Percentiles rank a stretch among this genome's conserved stretches.
These are phyloP conservation scores for Anastatus disparis DNA, from an alignment of 1,140 invertebrate genomes.

Conservation along the genomic window DNA sequence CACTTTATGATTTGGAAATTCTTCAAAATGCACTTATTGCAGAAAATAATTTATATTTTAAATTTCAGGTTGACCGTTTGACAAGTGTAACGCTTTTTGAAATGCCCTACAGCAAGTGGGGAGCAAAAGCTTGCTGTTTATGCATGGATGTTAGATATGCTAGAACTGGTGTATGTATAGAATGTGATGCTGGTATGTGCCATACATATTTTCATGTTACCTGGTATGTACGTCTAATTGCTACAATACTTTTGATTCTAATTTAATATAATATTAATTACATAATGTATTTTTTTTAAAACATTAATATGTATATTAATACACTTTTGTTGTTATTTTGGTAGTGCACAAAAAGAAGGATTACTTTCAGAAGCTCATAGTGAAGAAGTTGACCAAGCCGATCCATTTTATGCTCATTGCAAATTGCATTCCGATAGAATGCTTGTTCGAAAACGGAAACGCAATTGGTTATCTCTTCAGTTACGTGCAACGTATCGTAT, in stretches of 20 bases:
- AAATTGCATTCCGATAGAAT: conserved; percentile 90
- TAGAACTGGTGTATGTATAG: conserved; percentile 92
- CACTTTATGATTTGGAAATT: too few relatives aligned
- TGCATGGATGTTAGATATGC: conserved; percentile 89
- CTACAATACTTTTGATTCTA: neutral
- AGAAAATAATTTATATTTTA: neutral
- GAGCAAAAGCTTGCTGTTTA: conserved; percentile 85
- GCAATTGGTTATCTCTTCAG: conserved; percentile 90
- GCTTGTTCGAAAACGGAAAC: conserved; percentile 79
- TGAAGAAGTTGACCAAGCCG: conserved; percentile 93
- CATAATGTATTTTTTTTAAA: neutral
- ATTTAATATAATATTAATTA: too few relatives aligned
- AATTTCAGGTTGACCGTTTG: conserved; percentile 78
- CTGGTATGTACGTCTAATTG: conserved; percentile 72
- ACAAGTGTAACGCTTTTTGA: conserved; percentile 92
- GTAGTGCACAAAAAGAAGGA: conserved; percentile 91
- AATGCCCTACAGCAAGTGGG: conserved; percentile 96
- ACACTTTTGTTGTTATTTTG: too few relatives aligned
- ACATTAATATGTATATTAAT: neutral
- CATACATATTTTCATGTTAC: conserved; percentile 97
- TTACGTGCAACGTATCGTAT: conserved; percentile 79
- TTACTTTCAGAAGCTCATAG: conserved; percentile 92
- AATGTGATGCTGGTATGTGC: conserved; percentile 98
- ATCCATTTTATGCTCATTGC: conserved; percentile 97
- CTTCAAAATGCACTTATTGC: too few relatives aligned